Evolutionary conservation across 2,113 vertebrate genomes (phyloP), one percentile per base, ranked within the genome.

Genomic region (Agelaius tricolor): DNA sequence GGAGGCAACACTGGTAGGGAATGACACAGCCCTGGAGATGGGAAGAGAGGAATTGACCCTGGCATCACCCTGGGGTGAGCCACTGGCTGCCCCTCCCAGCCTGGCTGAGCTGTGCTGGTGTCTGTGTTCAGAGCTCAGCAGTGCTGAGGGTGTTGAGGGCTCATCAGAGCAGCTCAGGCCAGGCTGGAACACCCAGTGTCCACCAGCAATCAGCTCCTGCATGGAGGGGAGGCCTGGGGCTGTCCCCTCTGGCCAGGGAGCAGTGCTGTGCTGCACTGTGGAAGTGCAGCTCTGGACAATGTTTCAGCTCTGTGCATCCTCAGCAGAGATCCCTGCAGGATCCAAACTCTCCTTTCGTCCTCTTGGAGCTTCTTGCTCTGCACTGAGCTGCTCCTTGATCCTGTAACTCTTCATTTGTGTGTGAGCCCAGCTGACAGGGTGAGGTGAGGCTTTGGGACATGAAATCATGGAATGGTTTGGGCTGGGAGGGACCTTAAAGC

Each of bases 141-240:
- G 30, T 1, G 2, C 6, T 14, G 1, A 6, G 57, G 58, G 30
- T 1, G 2, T 7, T 14, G 1, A 6, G 57, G 58, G 43, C 13
- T n/a, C 37, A 6, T 4, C 51, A 17, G 37, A 41, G 73, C 77
- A 47, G 39, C 11, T 22, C 57, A 49, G 87, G 74, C 39, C 14
- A 6, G 28, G 47, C 57, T 54, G 65, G 2, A 51, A 18, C 4
- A 4, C 17, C 33, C 23, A 0, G 3, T 21, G 65, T 24, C 49
- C 2, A 0, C 49, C n/a, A 8, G 63, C 52, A 63, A 0, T 44
- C 18, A 7, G 52, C 63, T 63, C 37, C 43, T 1, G 3, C 20
- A 0, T 1, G 2, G 31, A 49, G 59, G 31, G 15, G 8, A 2
- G 44, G 79, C 37, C 24, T 0, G 17, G 24, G 18, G 31, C 18